phyloP scores from a whole-genome alignment of 2,113 vertebrate species.

The Eurypyga helias region DNA sequence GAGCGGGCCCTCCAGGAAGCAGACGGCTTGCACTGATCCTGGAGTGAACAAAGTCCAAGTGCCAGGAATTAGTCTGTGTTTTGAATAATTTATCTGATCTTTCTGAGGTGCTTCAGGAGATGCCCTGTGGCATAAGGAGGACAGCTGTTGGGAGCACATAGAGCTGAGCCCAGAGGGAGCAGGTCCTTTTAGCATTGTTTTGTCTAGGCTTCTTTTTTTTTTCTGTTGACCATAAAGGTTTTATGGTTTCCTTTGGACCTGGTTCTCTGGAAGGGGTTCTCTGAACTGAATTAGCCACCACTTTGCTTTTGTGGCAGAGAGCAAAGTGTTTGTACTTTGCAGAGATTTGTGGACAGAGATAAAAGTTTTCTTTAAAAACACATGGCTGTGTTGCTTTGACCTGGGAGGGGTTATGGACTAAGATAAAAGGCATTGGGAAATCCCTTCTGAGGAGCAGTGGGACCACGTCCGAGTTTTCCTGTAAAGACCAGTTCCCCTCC shows the following conservation, averaged over 20 bases:
- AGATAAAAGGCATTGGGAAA: constrained; percentile 44
- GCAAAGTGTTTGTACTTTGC: constrained; percentile 24
- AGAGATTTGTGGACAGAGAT: constrained; percentile 54
- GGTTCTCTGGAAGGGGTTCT: neutral
- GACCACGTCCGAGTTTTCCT: neutral
- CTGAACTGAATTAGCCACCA: neutral
- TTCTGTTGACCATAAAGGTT: neutral
- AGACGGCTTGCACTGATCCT: neutral
- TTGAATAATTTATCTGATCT: constrained; percentile 48
- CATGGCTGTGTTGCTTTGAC: neutral
- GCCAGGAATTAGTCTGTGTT: neutral
- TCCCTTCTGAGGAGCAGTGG: neutral
- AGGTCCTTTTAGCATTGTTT: neutral
- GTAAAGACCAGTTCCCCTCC: neutral
- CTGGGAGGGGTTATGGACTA: constrained; percentile 17
- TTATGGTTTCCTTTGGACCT: constrained; percentile 33
- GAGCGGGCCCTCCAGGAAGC: neutral
- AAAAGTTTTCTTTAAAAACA: constrained; percentile 56
- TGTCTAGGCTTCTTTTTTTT: neutral
- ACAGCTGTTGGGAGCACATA: neutral
- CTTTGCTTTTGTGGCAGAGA: constrained; percentile 15
- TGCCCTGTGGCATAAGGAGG: neutral
- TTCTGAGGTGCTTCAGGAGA: constrained; percentile 22
- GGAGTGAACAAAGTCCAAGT: neutral
- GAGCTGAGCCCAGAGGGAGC: neutral